These are phyloP conservation scores for Plotosus lineatus DNA, from an alignment of 2,113 vertebrate genomes.

Conservation along the genomic window DNA sequence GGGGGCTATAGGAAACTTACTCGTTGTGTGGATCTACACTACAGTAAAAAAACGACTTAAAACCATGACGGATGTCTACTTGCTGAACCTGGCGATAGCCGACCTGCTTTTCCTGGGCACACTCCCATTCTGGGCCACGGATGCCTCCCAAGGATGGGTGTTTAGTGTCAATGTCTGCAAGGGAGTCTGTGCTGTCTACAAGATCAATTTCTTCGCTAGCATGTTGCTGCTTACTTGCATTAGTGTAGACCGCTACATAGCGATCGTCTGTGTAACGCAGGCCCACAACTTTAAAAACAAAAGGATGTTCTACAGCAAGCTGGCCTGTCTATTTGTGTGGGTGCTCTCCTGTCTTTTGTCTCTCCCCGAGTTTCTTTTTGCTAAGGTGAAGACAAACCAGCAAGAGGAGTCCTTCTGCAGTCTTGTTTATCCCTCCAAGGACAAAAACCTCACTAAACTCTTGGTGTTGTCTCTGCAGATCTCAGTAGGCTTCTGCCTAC, in stretches of 20 bases:
- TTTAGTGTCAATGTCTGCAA: slow-evolving; percentile 79
- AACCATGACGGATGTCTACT: slow-evolving; percentile 83
- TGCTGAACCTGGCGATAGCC: slow-evolving; percentile 83
- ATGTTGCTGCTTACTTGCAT: slow-evolving; percentile 87
- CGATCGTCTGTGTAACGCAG: slow-evolving; percentile 76
- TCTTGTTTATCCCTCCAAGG: slow-evolving; percentile 64
- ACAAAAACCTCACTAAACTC: slow-evolving; percentile 67
- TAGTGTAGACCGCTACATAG: slow-evolving; percentile 86
- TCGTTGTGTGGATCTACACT: slow-evolving; percentile 81
- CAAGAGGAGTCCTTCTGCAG: slow-evolving; percentile 53
- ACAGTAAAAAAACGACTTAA: slow-evolving; percentile 77
- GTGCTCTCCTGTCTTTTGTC: slow-evolving; percentile 70
- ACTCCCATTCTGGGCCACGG: slow-evolving; percentile 86
- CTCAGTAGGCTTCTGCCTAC: slow-evolving; percentile 81
- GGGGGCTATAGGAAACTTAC: slow-evolving; percentile 79
- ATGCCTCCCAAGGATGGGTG: slow-evolving; percentile 73
- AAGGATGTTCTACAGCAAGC: slow-evolving; percentile 75
- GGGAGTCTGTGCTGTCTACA: slow-evolving; percentile 78
- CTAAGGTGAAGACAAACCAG: slow-evolving; percentile 39
- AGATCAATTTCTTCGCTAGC: slow-evolving; percentile 88
- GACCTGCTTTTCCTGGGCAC: slow-evolving; percentile 86
- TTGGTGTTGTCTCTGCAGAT: slow-evolving; percentile 77
- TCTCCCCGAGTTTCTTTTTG: slow-evolving; percentile 83
- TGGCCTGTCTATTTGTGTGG: slow-evolving; percentile 79
- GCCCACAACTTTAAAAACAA: slow-evolving; percentile 75